A percentile compares a stretch with the other conserved stretches of the same genome.
Conservation (phyloP, 2,888 invertebrate species). For the Tridacna crocea region DNA sequence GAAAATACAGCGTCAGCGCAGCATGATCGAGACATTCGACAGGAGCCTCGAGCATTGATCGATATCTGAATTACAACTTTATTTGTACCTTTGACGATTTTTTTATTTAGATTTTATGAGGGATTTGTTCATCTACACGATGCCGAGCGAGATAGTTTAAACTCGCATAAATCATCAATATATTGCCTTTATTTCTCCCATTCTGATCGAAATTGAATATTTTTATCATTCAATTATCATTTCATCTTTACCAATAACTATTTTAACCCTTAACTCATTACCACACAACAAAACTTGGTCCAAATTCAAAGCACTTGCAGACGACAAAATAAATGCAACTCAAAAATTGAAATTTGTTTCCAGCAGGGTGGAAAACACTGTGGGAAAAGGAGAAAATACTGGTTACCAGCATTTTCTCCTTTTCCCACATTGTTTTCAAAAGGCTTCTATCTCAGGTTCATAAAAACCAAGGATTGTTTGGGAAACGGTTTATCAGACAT, state of each 20-base stretch:
- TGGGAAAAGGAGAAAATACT: too few species aligned
- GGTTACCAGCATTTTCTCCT: too few species aligned
- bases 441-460: too few species aligned
- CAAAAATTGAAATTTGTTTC: too few species aligned
- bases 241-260: not conserved
- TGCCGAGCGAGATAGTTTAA: slow-evolving; percentile 4
- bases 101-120: slow-evolving; percentile 20
- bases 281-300: too few species aligned
- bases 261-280: too few species aligned
- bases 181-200: not conserved
- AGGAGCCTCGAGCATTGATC: slow-evolving; percentile 27
- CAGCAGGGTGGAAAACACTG: too few species aligned
- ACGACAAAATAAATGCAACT: too few species aligned
- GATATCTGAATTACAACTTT: slow-evolving; percentile 29
- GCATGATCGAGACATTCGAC: slow-evolving; percentile 5
- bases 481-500: too few species aligned
- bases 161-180: slow-evolving; percentile 18
- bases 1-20: slow-evolving; percentile 26
- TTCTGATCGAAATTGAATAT: not conserved
- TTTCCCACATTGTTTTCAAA: too few species aligned
- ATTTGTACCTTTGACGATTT: slow-evolving; percentile 14
- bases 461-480: too few species aligned
- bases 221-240: not conserved
- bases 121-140: slow-evolving; percentile 24
- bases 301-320: too few species aligned